Base-by-base conservation (phyloP, 2,797 vertebrate species). In the Lepus oiostolus region DNA sequence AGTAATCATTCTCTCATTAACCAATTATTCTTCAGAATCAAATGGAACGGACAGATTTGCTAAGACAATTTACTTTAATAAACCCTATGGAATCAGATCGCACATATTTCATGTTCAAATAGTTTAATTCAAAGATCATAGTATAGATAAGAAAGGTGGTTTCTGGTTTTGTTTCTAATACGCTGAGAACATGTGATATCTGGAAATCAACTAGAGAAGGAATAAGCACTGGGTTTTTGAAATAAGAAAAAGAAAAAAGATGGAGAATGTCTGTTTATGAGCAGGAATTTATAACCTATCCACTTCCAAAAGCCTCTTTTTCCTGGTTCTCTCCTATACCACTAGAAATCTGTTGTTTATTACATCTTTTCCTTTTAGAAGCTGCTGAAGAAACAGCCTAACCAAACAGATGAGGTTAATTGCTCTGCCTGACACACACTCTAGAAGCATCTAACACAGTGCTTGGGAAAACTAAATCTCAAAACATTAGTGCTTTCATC, bases 1-100 rank as follows among this genome's bases (percentile, higher is more conserved):
- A 98, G 98, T 98, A 98, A 98, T 98, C 98, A 98, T 98, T 98
- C 96, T 97, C 97, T 98, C 98, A 98, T 98, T 98, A 98, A 98
- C 96, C 97, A 97, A 97, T 98, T 98, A 98, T 97, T 98, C 96
- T 96, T 98, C 95, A 97, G 97, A 98, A 98, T 98, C 97, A 98
- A 98, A 98, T 97, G 91, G 95, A 98, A 97, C 94, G 98, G 98
- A 97, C 96, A 96, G 97, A 97, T 98, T 98, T 97, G 96, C 97
- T 98, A 97, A 97, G 94, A 97, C 89, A 95, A 98, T 98, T 98
- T 98, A 97, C 98, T 99, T 98, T 98, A 97, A 98, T 98, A 98
- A 98, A 98, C 96, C 96, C 98, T 90, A 90, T 98, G 98, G 98
- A 98, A 97, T 77, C 0, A 4, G 96, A 97, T 95, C 91, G 94